Conservation (phyloP, 2,888 invertebrate species). For the Lissonota sp. region DNA sequence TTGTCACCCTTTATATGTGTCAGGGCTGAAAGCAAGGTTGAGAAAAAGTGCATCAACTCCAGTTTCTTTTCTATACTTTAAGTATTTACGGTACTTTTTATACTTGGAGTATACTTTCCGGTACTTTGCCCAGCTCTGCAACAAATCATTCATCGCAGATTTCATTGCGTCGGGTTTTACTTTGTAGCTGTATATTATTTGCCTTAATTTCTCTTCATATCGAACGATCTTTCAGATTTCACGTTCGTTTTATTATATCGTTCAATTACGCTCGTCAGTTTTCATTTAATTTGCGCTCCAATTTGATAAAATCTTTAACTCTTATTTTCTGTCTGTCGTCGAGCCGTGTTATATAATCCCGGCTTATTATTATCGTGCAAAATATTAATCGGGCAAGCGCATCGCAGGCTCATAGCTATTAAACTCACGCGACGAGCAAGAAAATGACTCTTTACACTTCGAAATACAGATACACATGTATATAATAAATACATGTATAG, state of each 20-base stretch:
- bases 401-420: constrained; percentile 55
- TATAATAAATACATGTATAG: not conserved
- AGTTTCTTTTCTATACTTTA: too few relatives aligned
- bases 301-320: constrained; percentile 1
- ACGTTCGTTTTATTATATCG: not conserved
- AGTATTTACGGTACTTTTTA: too few relatives aligned
- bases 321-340: not conserved
- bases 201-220: too few relatives aligned
- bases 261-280: not conserved
- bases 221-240: too few relatives aligned
- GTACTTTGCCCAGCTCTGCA: too few relatives aligned
- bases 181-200: too few relatives aligned
- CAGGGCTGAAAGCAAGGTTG: too few relatives aligned
- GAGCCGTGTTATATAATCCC: not conserved
- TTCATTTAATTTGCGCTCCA: constrained; percentile 4
- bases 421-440: constrained; percentile 40
- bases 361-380: constrained; percentile 37
- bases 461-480: not conserved
- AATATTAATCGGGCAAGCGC: constrained; percentile 70
- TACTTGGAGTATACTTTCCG: too few relatives aligned
- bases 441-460: constrained; percentile 16
- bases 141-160: too few relatives aligned
- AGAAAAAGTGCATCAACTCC: too few relatives aligned
- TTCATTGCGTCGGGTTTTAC: too few relatives aligned
- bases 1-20: too few relatives aligned